These are phyloP conservation scores for Gisinianus flammeolus DNA, from an alignment of 2,888 invertebrate genomes.

Conservation along the genomic window DNA sequence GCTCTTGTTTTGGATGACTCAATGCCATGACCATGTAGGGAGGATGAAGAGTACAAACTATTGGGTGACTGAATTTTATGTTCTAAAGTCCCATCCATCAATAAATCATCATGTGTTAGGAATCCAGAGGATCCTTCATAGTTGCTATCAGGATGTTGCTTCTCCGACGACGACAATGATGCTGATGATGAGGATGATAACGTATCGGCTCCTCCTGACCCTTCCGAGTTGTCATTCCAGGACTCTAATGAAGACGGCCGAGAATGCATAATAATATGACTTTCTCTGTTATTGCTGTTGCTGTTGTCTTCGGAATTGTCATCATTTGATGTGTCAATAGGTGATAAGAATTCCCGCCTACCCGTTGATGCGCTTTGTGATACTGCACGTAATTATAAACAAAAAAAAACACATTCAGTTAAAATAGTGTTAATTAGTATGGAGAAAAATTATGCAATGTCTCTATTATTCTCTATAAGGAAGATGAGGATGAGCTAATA, in stretches of 20 bases:
- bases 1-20: neutral
- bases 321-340: constrained; percentile 17
- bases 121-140: constrained; percentile 10
- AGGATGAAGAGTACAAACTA: constrained; percentile 1
- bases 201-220: neutral
- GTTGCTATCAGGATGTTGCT: neutral
- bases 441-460: no score
- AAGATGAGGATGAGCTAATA: no score
- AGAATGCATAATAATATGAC: constrained; percentile 1
- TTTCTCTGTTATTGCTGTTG: constrained; percentile 3
- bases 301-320: constrained; percentile 8
- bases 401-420: neutral
- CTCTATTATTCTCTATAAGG: no score
- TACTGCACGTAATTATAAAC: constrained; percentile 19
- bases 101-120: neutral
- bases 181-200: neutral
- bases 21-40: neutral
- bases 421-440: no score
- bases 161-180: neutral
- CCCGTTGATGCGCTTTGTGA: constrained; percentile 34
- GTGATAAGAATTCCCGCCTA: constrained; percentile 31
- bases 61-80: constrained; percentile 4
- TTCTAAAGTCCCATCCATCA: neutral
- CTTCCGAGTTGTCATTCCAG: constrained; percentile 1
- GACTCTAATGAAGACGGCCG: neutral